Evolutionary conservation across 1,140 invertebrate genomes (phyloP).

Genomic region (Drosophila subpulchrella): DNA sequence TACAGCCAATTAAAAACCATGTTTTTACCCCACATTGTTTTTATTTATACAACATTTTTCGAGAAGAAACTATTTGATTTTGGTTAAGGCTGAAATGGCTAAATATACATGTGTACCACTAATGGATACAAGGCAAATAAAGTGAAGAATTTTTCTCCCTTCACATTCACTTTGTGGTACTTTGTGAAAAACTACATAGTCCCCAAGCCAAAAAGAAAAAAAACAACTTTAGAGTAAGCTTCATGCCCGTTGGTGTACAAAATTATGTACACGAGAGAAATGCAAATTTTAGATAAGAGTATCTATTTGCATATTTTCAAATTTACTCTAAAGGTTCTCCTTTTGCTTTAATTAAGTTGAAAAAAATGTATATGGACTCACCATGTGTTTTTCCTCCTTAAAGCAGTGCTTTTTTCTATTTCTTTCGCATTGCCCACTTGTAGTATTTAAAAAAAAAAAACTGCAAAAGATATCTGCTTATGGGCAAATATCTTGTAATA

Average conservation of each 20-base stretch:
- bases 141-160: slow-evolving; percentile 10
- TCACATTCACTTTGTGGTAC: slow-evolving; percentile 16
- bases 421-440: background rate
- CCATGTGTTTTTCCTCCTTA: background rate
- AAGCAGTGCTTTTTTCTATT: background rate
- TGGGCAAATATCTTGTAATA: slow-evolving; percentile 28
- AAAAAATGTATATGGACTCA: background rate
- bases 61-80: slow-evolving; percentile 32
- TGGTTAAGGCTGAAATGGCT: slow-evolving; percentile 31
- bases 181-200: background rate
- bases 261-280: slow-evolving; percentile 38
- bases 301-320: slow-evolving; percentile 29
- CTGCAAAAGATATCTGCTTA: slow-evolving; percentile 29
- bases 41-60: slow-evolving; percentile 41
- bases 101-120: slow-evolving; percentile 8
- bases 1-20: slow-evolving; percentile 33
- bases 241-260: slow-evolving; percentile 29
- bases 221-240: slow-evolving; percentile 21
- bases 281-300: slow-evolving; percentile 39
- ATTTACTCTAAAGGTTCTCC: slow-evolving; percentile 7
- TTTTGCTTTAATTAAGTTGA: slow-evolving; percentile 21
- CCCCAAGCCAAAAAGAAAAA: slow-evolving; percentile 2
- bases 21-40: slow-evolving; percentile 29
- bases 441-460: slow-evolving; percentile 1
- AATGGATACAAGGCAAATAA: slow-evolving; percentile 31